Base-by-base conservation (phyloP, 1,140 invertebrate species). In the Cydia splendana region DNA sequence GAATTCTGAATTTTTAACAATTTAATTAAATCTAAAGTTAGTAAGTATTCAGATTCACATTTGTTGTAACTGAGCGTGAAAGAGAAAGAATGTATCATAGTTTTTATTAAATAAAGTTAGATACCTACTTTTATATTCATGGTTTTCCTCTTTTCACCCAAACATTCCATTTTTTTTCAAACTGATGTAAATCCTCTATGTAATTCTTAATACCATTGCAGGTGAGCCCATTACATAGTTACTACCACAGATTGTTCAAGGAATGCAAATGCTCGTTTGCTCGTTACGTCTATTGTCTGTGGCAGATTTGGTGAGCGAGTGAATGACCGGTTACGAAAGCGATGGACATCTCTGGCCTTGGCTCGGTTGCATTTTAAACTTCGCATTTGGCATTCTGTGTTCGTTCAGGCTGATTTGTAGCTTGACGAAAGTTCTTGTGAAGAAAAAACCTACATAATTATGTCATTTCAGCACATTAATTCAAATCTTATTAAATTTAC, bases 261-360 rank as follows among this genome's bases (percentile, higher is more conserved):
- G 24, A 24, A 71, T 71, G 38, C 67, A 38, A 71, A 71, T 38
- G 13, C 65, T 42, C 67, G 34, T 3, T 28, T 28, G 1, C 1
- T 28, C 2, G 30, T 71, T 71, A 71, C 67, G 67, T 71, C 67
- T 71, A 69, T 71, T 71, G 67, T 71, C 67, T 71, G 18, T 71
- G 67, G 67, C n/a, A 38, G 67, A 69, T 69, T 65, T 69, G 30
- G 65, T 69, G 65, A 71, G 15, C 48, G 67, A 81, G 83, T 79
- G 77, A 84, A 81, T 80, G 81, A 85, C 77, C 78, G 73, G 75
- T 85, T 83, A 75, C 78, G 82, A 78, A 82, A 85, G 62, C 69
- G 67, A 75, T 67, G 74, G 75, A 57, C 74, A 77, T 65, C 73
- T 24, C 53, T 78, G 79, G 76, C 84, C 80, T 85, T 80, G 81